Percentiles rank a stretch among this genome's conserved stretches.
Conservation (phyloP, 2,888 invertebrate genomes). For the Aspidiotus destructor region DNA sequence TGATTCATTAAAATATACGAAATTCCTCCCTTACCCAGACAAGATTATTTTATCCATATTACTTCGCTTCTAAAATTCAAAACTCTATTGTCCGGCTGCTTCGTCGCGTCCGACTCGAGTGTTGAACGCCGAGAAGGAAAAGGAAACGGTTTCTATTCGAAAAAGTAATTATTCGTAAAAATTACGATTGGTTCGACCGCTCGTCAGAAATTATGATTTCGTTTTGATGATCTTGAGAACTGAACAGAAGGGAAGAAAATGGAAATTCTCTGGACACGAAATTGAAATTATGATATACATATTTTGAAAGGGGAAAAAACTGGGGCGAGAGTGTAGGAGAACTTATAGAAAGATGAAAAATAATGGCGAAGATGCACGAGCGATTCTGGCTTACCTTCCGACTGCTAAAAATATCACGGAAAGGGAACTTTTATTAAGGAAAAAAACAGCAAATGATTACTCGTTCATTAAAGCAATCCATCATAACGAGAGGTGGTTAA, state of each 20-base stretch:
- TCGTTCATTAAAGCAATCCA: slow-evolving; percentile 32
- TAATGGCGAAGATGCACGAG: slow-evolving; percentile 10
- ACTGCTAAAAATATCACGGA: slow-evolving; percentile 22
- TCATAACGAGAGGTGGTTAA: slow-evolving; percentile 22
- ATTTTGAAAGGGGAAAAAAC: not conserved
- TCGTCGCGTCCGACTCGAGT: no score
- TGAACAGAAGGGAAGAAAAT: not conserved
- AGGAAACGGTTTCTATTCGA: no score
- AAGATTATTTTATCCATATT: no score
- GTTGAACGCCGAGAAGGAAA: no score
- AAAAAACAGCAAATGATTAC: slow-evolving; percentile 32
- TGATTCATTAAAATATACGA: no score
- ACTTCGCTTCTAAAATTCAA: no score
- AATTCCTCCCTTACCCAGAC: no score
- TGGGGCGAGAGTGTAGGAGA: not conserved
- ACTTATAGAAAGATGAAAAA: slow-evolving; percentile 9
- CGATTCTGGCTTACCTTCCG: slow-evolving; percentile 19
- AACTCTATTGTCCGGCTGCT: no score
- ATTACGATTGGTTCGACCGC: no score
- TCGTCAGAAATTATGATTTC: no score
- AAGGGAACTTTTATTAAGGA: slow-evolving; percentile 23
- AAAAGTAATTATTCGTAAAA: no score
- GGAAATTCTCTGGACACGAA: not conserved
- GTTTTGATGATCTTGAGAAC: not conserved
- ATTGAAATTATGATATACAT: not conserved